phyloP scores from a whole-genome alignment of 2,113 vertebrate genomes.

The Phoxinus phoxinus region DNA sequence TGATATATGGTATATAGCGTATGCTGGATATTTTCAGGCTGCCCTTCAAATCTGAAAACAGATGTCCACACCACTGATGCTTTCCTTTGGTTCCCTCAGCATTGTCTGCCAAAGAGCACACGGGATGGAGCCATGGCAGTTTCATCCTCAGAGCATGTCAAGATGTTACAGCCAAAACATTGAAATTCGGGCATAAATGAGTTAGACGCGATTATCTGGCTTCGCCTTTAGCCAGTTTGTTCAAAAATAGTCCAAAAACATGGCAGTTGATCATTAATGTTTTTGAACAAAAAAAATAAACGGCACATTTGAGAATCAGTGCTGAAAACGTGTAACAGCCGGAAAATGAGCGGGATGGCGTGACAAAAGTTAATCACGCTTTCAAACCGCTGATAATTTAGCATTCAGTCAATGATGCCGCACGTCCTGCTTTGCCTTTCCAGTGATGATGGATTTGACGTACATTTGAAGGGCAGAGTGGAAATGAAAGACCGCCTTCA shows the following conservation, averaged over 20 bases:
- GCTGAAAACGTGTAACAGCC: not conserved
- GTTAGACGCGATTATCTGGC: not conserved
- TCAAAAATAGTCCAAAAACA: slow-evolving; percentile 1
- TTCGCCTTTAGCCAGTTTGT: not conserved
- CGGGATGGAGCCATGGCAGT: not conserved
- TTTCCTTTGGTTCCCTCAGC: not conserved
- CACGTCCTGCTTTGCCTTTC: slow-evolving; percentile 52
- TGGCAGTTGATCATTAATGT: not conserved
- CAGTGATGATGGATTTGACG: slow-evolving; percentile 57
- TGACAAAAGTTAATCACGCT: slow-evolving; percentile 12
- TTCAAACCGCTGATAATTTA: slow-evolving; percentile 30
- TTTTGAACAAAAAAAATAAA: slow-evolving; percentile 31
- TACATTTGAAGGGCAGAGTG: slow-evolving; percentile 55
- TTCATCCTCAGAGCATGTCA: not conserved
- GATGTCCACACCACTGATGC: slow-evolving; percentile 8
- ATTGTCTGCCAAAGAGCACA: not conserved
- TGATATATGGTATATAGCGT: not conserved
- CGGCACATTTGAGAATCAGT: slow-evolving; percentile 33
- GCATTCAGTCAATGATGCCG: slow-evolving; percentile 41
- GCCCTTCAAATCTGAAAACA: slow-evolving; percentile 37
- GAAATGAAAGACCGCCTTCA: slow-evolving; percentile 55
- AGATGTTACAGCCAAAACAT: not conserved
- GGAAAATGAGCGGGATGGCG: not conserved
- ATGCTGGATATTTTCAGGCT: slow-evolving; percentile 27
- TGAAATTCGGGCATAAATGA: slow-evolving; percentile 8